A percentile compares a stretch with the other conserved stretches of the same genome.
Conservation (phyloP, 2,888 invertebrate species). For the Lasioglossum leucozonium region DNA sequence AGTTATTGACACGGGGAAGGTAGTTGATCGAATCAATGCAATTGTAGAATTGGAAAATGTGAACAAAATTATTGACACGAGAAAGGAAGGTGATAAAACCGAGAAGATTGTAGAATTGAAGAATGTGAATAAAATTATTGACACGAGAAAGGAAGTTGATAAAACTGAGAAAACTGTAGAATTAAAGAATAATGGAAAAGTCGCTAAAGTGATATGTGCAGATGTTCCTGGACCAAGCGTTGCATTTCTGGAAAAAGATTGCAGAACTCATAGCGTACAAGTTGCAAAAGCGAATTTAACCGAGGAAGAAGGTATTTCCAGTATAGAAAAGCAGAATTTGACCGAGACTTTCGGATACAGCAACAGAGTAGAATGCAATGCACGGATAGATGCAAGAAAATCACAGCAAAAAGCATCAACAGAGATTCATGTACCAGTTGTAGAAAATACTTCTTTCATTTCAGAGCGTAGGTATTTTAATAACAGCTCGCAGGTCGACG, state of each 20-base stretch:
- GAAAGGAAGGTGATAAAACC: too few relatives aligned
- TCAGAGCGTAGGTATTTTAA: background rate
- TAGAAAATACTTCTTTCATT: background rate
- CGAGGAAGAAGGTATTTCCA: background rate
- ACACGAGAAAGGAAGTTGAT: background rate
- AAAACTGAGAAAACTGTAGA: background rate
- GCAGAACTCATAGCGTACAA: background rate
- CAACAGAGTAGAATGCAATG: background rate
- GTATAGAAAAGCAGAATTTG: background rate
- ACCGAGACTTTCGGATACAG: background rate
- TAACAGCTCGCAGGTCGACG: background rate
- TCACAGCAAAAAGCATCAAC: background rate
- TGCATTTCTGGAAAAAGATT: background rate
- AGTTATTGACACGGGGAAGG: background rate
- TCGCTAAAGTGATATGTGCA: background rate
- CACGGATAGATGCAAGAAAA: background rate
- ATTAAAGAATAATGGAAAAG: background rate
- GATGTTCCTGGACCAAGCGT: background rate
- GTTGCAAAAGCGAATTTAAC: background rate
- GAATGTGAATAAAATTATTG: background rate
- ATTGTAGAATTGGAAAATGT: too few relatives aligned
- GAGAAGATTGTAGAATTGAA: too few relatives aligned
- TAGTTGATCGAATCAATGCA: background rate
- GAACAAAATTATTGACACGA: too few relatives aligned
- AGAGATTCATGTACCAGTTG: background rate